Percentiles rank a stretch among this genome's conserved stretches.
Evolutionary conservation across 2,888 invertebrate species (phyloP).

Genomic region (Tuta absoluta): DNA sequence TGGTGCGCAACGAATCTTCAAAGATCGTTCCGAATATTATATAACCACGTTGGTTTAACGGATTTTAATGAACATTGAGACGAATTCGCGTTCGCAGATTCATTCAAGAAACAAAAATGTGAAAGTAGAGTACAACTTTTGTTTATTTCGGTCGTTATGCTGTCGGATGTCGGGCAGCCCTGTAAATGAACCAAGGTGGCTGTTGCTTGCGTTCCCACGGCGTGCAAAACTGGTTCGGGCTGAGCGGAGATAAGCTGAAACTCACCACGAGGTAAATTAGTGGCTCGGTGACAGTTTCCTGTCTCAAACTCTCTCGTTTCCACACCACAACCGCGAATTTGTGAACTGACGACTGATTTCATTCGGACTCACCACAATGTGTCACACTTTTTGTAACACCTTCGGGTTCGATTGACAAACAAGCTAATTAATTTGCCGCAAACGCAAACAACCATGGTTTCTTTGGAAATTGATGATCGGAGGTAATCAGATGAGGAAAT

Average conservation of each 20-base stretch:
- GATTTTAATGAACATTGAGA: slow-evolving; percentile 10
- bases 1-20: slow-evolving; percentile 20
- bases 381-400: slow-evolving; percentile 23
- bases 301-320: slow-evolving; percentile 57
- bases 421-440: background rate
- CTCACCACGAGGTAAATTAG: slow-evolving; percentile 74
- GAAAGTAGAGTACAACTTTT: slow-evolving; percentile 36
- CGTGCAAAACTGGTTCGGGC: slow-evolving; percentile 72
- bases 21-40: slow-evolving; percentile 5
- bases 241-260: slow-evolving; percentile 70
- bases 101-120: slow-evolving; percentile 31
- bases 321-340: slow-evolving; percentile 43
- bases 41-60: slow-evolving; percentile 2
- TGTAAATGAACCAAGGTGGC: slow-evolving; percentile 70
- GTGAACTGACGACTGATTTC: slow-evolving; percentile 30
- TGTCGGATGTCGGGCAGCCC: slow-evolving; percentile 51
- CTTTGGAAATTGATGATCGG: background rate
- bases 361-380: slow-evolving; percentile 22
- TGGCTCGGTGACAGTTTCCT: slow-evolving; percentile 76
- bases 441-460: background rate
- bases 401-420: slow-evolving; percentile 1
- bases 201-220: slow-evolving; percentile 76
- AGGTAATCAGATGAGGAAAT: slow-evolving; percentile 17
- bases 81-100: slow-evolving; percentile 17
- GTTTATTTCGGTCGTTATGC: slow-evolving; percentile 16